phyloP scores from a whole-genome alignment of 2,113 vertebrate species.

The Struthidea cinerea region DNA sequence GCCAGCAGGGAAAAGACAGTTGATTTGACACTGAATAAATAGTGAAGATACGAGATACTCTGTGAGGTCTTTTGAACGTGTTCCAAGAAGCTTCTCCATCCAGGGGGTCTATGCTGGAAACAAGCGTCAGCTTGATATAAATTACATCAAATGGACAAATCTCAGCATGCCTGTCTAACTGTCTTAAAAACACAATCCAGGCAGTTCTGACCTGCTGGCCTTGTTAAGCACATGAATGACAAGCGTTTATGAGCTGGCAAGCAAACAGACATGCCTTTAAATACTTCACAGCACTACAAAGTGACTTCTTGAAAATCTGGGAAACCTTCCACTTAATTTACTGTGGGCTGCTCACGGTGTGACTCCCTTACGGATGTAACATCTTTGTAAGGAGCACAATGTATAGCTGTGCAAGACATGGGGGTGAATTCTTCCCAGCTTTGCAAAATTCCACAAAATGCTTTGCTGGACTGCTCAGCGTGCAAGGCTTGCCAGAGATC shows the following conservation, averaged over 20 bases:
- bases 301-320: constrained; percentile 11
- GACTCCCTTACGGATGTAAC: constrained; percentile 18
- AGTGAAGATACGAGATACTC: constrained; percentile 33
- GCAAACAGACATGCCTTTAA: constrained; percentile 57
- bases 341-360: neutral
- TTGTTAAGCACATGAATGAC: constrained; percentile 45
- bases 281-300: constrained; percentile 55
- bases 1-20: constrained; percentile 7
- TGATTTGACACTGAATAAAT: constrained; percentile 14
- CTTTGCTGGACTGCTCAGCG: neutral
- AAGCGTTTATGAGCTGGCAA: constrained; percentile 52
- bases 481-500: neutral
- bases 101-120: constrained; percentile 36
- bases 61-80: constrained; percentile 12
- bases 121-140: constrained; percentile 46
- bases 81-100: constrained; percentile 26
- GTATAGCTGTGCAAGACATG: neutral
- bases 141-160: constrained; percentile 52
- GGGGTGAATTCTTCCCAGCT: neutral
- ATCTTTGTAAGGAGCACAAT: constrained; percentile 9
- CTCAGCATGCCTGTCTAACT: constrained; percentile 52
- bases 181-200: constrained; percentile 20
- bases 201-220: constrained; percentile 38
- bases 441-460: neutral
- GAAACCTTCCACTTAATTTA: constrained; percentile 41